These are phyloP conservation scores for Rhyacophila evoluta DNA, from an alignment of 2,888 invertebrate species.

Conservation along the genomic window DNA sequence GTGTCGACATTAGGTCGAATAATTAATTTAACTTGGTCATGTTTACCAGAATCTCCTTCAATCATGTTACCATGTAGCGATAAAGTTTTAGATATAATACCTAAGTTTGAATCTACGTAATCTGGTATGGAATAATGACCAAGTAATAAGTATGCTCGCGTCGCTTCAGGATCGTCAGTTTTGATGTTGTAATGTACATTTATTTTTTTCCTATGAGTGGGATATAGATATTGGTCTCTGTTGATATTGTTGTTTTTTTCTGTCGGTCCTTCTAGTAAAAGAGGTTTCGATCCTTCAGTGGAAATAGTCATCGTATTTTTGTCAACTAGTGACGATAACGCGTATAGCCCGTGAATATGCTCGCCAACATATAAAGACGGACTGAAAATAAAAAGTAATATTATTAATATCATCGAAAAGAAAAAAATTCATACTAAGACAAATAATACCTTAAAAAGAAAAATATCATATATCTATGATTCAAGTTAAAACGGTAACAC, in stretches of 20 bases:
- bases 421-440: too few species aligned
- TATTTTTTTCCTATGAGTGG: conserved; percentile 58
- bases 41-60: conserved; percentile 39
- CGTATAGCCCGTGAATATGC: conserved; percentile 86
- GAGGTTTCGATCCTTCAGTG: conserved; percentile 75
- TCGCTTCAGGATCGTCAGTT: conserved; percentile 62
- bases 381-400: conserved; percentile 70
- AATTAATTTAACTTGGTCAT: conserved; percentile 54
- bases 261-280: conserved; percentile 81
- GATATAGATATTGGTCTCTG: conserved; percentile 63
- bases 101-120: conserved; percentile 66
- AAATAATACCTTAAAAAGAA: too few species aligned
- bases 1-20: conserved; percentile 49
- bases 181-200: conserved; percentile 67
- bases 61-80: conserved; percentile 41
- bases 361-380: conserved; percentile 95
- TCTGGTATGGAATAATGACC: conserved; percentile 82
- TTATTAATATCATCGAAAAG: neutral
- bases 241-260: conserved; percentile 57
- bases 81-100: conserved; percentile 61
- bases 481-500: too few species aligned
- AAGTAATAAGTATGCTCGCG: conserved; percentile 67
- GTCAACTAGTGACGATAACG: conserved; percentile 92
- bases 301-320: conserved; percentile 88
- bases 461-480: too few species aligned